phyloP scores from a whole-genome alignment of 2,888 invertebrate genomes.

The Cerastoderma edule region DNA sequence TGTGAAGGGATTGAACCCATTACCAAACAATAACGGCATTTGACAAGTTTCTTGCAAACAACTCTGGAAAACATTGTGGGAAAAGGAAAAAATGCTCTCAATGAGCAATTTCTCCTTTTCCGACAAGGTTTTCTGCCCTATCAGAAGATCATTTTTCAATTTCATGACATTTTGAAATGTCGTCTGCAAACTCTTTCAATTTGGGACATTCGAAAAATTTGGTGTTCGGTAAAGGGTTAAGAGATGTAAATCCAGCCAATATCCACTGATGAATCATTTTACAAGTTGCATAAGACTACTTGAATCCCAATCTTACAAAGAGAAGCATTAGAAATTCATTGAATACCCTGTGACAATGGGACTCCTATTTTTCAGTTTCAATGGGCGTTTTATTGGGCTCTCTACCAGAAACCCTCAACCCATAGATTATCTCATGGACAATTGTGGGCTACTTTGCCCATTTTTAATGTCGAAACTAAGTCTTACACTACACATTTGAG shows the following conservation, averaged over 20 bases:
- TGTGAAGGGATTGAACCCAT: too few relatives aligned
- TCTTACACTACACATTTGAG: too few relatives aligned
- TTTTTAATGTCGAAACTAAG: too few relatives aligned
- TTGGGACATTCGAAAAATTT: too few relatives aligned
- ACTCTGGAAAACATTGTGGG: neutral
- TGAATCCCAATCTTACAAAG: conserved; percentile 20
- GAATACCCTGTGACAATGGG: conserved; percentile 19
- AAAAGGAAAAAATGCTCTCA: neutral
- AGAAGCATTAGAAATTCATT: conserved; percentile 24
- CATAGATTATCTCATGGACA: too few relatives aligned
- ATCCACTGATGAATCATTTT: conserved; percentile 27
- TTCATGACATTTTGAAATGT: too few relatives aligned
- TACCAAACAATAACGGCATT: too few relatives aligned
- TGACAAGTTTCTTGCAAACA: too few relatives aligned
- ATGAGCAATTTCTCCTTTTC: conserved; percentile 9
- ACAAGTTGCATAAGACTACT: conserved; percentile 25
- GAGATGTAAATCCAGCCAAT: conserved; percentile 20
- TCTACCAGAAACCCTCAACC: conserved; percentile 17
- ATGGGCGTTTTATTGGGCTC: conserved; percentile 28
- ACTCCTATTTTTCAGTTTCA: conserved; percentile 17
- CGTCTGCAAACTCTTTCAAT: too few relatives aligned
- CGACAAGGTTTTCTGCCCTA: conserved; percentile 14
- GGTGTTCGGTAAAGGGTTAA: too few relatives aligned
- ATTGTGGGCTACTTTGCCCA: too few relatives aligned
- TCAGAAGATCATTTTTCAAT: too few relatives aligned